Conservation (phyloP, 1,140 invertebrate species). For the Drosophila paulistorum region DNA sequence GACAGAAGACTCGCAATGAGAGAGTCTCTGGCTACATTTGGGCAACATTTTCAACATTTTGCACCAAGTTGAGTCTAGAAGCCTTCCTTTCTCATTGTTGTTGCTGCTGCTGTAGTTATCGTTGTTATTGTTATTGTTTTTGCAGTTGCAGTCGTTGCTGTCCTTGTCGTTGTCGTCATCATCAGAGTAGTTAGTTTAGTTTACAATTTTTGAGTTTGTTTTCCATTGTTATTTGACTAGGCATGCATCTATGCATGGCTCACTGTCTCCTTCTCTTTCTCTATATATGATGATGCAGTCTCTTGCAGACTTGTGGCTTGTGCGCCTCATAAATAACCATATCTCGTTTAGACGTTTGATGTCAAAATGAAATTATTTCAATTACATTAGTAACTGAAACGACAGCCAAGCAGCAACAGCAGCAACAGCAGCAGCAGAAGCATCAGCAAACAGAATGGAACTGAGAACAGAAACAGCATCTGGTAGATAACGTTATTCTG, state of each 20-base stretch:
- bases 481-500: constrained; percentile 12
- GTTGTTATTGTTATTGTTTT: not conserved
- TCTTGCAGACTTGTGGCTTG: constrained; percentile 2
- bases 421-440: not conserved
- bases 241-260: constrained; percentile 16
- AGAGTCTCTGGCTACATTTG: constrained; percentile 36
- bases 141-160: not conserved
- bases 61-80: constrained; percentile 40
- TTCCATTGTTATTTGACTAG: constrained; percentile 16
- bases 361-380: constrained; percentile 75
- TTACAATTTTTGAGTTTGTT: constrained; percentile 18
- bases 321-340: constrained; percentile 68
- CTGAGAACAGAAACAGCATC: constrained; percentile 19
- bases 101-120: not conserved
- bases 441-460: not conserved
- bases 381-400: constrained; percentile 70
- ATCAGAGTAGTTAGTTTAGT: constrained; percentile 8
- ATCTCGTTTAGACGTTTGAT: constrained; percentile 52
- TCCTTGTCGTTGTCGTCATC: not conserved
- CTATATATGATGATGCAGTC: constrained; percentile 2
- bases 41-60: constrained; percentile 55
- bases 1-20: not conserved
- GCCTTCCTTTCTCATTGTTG: constrained; percentile 31
- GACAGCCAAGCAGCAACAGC: constrained; percentile 20
- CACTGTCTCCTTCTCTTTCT: not conserved